These are phyloP conservation scores for Raja brachyura DNA, from an alignment of 2,113 vertebrate genomes.

Conservation along the genomic window DNA sequence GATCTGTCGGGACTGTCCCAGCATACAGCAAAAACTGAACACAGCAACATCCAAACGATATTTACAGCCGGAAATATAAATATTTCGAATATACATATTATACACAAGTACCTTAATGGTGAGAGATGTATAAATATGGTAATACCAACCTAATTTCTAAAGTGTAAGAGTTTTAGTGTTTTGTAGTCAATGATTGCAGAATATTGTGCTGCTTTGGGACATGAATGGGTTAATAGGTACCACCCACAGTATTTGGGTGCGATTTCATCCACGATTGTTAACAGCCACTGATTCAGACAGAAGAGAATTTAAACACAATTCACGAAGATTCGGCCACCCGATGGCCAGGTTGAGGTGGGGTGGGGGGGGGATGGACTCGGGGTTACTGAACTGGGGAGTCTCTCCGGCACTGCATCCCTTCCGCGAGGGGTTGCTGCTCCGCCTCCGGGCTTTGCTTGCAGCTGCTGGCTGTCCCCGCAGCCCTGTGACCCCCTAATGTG, in stretches of 20 bases:
- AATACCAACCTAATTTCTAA: slow-evolving; percentile 4
- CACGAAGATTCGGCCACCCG: neutral
- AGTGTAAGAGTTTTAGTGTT: slow-evolving; percentile 32
- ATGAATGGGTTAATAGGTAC: neutral
- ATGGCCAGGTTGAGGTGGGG: neutral
- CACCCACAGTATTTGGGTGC: neutral
- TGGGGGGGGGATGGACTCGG: neutral
- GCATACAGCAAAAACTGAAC: slow-evolving; percentile 22
- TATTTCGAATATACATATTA: slow-evolving; percentile 37
- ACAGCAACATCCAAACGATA: slow-evolving; percentile 34
- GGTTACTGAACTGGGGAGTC: too few relatives aligned
- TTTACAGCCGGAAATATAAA: slow-evolving; percentile 35
- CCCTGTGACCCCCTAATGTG: too few relatives aligned
- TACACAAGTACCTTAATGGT: slow-evolving; percentile 27
- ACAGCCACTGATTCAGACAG: neutral
- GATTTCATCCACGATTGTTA: slow-evolving; percentile 17
- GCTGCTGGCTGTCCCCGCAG: too few relatives aligned
- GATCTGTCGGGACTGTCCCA: slow-evolving; percentile 11
- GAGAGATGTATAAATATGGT: slow-evolving; percentile 28
- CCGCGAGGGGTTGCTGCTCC: too few relatives aligned
- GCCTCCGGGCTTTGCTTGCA: too few relatives aligned
- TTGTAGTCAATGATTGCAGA: neutral
- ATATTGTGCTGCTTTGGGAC: neutral
- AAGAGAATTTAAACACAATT: neutral
- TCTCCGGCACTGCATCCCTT: too few relatives aligned